Conservation (phyloP, 2,888 invertebrate genomes). For the Rapana venosa region DNA sequence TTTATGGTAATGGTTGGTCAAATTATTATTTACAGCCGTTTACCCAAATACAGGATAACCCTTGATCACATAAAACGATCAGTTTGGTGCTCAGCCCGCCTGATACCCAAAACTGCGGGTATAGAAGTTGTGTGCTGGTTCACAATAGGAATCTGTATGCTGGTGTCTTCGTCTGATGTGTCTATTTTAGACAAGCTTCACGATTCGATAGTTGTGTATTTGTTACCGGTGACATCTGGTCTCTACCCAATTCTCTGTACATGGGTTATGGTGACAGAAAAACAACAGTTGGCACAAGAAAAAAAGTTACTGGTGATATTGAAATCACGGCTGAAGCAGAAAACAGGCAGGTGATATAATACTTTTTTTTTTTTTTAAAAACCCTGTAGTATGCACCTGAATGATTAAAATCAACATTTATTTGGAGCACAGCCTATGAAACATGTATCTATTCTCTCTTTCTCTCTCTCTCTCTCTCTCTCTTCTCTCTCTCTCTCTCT, state of each 20-base stretch:
- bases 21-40: background rate
- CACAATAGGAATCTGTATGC: background rate
- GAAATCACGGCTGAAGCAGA: background rate
- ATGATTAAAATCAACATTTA: background rate
- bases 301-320: background rate
- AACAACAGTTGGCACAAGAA: background rate
- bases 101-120: background rate
- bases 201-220: background rate
- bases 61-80: background rate
- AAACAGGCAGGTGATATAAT: background rate
- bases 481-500: no score
- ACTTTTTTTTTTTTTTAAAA: background rate
- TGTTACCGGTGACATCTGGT: background rate
- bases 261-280: background rate
- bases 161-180: background rate
- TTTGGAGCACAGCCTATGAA: background rate
- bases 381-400: background rate
- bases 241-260: background rate
- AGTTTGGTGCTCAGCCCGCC: background rate
- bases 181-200: background rate
- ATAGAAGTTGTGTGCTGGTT: background rate
- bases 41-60: background rate
- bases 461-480: no score
- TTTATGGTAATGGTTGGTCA: background rate
- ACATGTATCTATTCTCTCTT: no score